Evolutionary conservation across 2,797 vertebrate species (phyloP), one percentile per base, ranked within the genome.

Genomic region (Girardinus metallicus): DNA sequence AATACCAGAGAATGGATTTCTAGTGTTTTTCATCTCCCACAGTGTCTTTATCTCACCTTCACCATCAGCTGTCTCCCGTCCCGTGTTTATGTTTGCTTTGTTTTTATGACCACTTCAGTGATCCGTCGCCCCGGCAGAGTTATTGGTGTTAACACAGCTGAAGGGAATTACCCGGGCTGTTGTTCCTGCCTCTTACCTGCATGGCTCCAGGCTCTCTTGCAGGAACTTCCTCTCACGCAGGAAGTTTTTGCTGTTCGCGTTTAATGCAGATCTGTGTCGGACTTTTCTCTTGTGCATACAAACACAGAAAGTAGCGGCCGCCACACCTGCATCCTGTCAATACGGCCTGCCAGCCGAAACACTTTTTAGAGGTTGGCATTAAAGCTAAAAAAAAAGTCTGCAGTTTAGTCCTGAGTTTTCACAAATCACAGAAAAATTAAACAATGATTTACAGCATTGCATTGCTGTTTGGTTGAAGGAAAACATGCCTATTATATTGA

Each of bases 61-160:
- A 78, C 77, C 68, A 71, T 81, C 77, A 80, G 77, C 80, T 41
- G 29, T 79, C 78, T 77, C 53, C 31, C 6, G 2, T 74, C 74
- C 81, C 41, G 68, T 90, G 86, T 94, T 94, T 94, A 87, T 68
- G 75, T 88, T 86, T 83, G 73, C 80, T 92, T 90, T 95, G 93
- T 95, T 96, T 95, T 95, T 91, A 92, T 89, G 93, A 93, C 94
- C 91, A 92, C 79, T 86, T 81, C 90, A 94, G 76, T 94, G 95
- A 96, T 94, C 95, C 91, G 70, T 94, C 21, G 73, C 92, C 75
- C 71, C 87, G 77, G 85, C 87, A 85, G 89, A 91, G 91, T 88
- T 90, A 90, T 87, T 88, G 88, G 85, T 95, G 94, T 95, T 95
- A 95, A 93, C 93, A 96, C 95, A 95, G 95, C 94, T 95, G 95